Evolutionary conservation across 2,888 invertebrate genomes (phyloP).

Genomic region (Watsonalla binaria): DNA sequence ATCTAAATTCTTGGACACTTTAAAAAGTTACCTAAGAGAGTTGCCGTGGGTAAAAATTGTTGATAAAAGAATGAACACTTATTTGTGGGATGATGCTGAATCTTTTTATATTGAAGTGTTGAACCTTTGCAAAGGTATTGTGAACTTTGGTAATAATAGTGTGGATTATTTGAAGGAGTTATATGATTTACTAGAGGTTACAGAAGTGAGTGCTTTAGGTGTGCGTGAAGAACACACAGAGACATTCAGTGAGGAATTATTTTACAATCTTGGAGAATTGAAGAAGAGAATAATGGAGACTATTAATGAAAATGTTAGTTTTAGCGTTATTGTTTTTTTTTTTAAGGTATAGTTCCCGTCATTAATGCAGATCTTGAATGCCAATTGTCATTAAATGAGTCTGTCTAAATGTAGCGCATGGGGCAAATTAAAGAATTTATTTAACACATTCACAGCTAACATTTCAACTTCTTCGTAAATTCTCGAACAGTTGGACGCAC

Average conservation of each 20-base stretch:
- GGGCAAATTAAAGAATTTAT: too few relatives aligned
- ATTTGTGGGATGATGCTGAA: slow-evolving; percentile 66
- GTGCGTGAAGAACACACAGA: slow-evolving; percentile 56
- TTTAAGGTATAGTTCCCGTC: too few relatives aligned
- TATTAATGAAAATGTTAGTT: slow-evolving; percentile 42
- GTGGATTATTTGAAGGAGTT: slow-evolving; percentile 38
- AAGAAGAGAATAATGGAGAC: slow-evolving; percentile 29
- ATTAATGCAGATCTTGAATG: too few relatives aligned
- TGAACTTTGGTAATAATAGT: slow-evolving; percentile 37
- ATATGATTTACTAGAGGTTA: slow-evolving; percentile 44
- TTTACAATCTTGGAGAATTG: slow-evolving; percentile 37
- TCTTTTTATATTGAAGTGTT: slow-evolving; percentile 48
- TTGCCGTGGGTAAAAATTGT: slow-evolving; percentile 52
- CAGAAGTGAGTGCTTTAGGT: slow-evolving; percentile 50
- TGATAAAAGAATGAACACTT: slow-evolving; percentile 60
- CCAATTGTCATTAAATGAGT: too few relatives aligned
- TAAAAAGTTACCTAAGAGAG: slow-evolving; percentile 45
- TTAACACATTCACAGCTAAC: too few relatives aligned
- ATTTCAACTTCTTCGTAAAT: too few relatives aligned
- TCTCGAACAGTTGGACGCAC: too few relatives aligned
- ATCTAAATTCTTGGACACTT: slow-evolving; percentile 48
- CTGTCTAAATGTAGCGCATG: too few relatives aligned
- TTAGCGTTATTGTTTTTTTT: too few relatives aligned
- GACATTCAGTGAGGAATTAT: slow-evolving; percentile 67
- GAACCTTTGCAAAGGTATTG: slow-evolving; percentile 51